These are phyloP conservation scores for Notiomystis cincta DNA, from an alignment of 2,113 vertebrate genomes.

Conservation along the genomic window DNA sequence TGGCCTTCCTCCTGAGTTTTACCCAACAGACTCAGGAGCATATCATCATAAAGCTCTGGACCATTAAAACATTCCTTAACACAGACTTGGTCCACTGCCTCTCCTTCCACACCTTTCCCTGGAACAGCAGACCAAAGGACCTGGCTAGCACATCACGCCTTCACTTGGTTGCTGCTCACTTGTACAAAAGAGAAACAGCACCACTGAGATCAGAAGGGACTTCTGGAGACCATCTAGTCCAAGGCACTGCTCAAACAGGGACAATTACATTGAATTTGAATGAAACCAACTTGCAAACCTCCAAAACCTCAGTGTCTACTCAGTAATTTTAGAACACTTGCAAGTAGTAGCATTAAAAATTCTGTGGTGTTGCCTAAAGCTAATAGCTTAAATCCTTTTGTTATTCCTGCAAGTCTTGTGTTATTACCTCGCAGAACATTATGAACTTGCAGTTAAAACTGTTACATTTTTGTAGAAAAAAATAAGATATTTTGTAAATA, in stretches of 20 bases:
- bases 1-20: background rate
- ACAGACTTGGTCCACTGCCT: background rate
- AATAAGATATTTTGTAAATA: background rate
- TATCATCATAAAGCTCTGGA: background rate
- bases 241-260: background rate
- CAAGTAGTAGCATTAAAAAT: background rate
- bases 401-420: background rate
- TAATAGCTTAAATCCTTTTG: background rate
- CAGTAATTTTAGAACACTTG: background rate
- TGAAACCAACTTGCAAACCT: background rate
- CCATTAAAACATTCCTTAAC: background rate
- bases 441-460: background rate
- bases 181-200: background rate
- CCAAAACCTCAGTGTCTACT: background rate
- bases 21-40: background rate
- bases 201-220: background rate
- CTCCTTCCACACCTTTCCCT: background rate
- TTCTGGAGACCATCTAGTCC: background rate
- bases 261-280: background rate
- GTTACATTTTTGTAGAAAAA: background rate
- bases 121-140: background rate
- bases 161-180: background rate
- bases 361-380: background rate
- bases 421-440: background rate
- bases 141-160: background rate